A percentile compares a stretch with the other conserved stretches of the same genome.
Conservation (phyloP, 2,797 vertebrate species). For the Neopelma chrysocephalum region DNA sequence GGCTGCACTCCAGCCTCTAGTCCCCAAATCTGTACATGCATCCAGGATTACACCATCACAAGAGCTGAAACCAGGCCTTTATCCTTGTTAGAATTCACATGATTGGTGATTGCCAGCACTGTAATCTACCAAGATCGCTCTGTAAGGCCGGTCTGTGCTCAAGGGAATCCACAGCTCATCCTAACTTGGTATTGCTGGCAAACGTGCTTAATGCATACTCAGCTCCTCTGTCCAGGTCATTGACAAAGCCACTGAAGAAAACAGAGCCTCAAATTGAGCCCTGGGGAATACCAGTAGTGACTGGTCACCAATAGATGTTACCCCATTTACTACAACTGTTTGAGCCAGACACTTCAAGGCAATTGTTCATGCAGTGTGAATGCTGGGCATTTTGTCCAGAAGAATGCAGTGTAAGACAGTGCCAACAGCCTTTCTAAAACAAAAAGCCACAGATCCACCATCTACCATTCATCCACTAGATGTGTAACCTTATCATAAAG, state of each 20-base stretch:
- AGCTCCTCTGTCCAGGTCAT: neutral
- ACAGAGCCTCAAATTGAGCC: neutral
- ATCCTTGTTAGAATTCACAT: neutral
- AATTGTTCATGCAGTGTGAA: neutral
- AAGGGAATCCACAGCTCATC: neutral
- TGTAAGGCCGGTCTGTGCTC: neutral
- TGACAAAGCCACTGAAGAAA: neutral
- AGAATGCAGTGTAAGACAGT: neutral
- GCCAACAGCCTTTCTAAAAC: neutral
- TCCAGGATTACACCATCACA: neutral
- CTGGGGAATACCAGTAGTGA: neutral
- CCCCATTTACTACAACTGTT: neutral
- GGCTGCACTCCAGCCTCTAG: neutral
- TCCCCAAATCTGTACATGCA: neutral
- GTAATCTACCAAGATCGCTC: neutral
- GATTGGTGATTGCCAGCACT: neutral
- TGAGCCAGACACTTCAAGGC: neutral
- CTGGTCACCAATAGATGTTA: neutral
- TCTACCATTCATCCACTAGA: neutral
- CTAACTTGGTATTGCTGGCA: neutral
- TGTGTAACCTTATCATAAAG: neutral
- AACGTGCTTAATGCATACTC: rapidly evolving
- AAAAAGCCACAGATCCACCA: neutral
- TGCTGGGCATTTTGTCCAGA: neutral
- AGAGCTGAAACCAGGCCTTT: neutral